Base-by-base conservation (phyloP, 2,888 invertebrate genomes). In the Apodemia hepburni region DNA sequence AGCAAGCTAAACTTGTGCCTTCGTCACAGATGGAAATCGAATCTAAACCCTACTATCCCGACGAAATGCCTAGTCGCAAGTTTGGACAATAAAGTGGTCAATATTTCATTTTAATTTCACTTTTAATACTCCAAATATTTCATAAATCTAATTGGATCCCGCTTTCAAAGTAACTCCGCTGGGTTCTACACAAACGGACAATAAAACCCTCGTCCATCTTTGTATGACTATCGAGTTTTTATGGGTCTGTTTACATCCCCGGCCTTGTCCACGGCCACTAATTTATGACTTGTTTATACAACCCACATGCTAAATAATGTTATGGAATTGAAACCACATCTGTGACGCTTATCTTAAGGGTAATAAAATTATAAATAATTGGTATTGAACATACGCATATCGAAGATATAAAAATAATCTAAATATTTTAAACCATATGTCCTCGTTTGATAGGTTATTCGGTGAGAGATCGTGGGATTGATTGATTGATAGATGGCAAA, bases 281-380 rank as follows among this genome's bases (percentile, higher is more conserved):
- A 85, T 85, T 82, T 85, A 85, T 80, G 66, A 75, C 75, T 80
- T 86, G 85, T 86, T 87, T 86, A 82, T 79, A 75, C 66, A 61
- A 59, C 65, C 63, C 63, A 69, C 61, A 62, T 59, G 64, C 59
- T 62, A 33, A 45, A 22, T 27, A 51, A 18, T 18, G 35, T 18
- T 61, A 51, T 61, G 35, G 22, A 15, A 18, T 22, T 61, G 51
- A 9, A n/a, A 33, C 22, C 35, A 51, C 54, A 54, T 54, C 54
- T 54, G 54, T 54, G 54, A 54, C 54, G 5, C 54, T 54, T 54
- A 54, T 54, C 54, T 54, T 15, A 27, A 54, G 27, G 22, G 54
- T 54, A 54, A 54, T 54, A 54, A 54, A 54, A 54, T 27, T 54
- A 54, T 54, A 54, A 54, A 27, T 54, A 54, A 54, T 54, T 54